These are phyloP conservation scores for Sussaba pulchella DNA, from an alignment of 2,888 invertebrate genomes.

Conservation along the genomic window DNA sequence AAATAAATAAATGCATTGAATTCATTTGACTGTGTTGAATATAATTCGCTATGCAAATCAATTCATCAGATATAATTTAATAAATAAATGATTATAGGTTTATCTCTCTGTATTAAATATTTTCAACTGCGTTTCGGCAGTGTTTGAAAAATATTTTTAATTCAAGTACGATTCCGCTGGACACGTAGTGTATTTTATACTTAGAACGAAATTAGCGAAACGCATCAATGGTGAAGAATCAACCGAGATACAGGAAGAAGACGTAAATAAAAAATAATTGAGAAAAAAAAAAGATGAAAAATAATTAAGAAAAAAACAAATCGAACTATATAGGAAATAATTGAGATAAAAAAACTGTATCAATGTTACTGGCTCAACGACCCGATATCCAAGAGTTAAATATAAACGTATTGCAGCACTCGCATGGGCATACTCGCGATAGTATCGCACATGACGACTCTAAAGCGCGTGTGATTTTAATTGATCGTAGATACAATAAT, in stretches of 20 bases:
- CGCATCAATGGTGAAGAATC: neutral
- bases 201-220: neutral
- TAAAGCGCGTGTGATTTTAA: neutral
- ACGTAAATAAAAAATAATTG: slow-evolving; percentile 9
- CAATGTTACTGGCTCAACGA: slow-evolving; percentile 2
- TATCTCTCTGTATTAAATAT: too few relatives aligned
- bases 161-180: neutral
- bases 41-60: too few relatives aligned
- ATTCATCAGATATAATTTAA: too few relatives aligned
- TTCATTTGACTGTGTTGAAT: too few relatives aligned
- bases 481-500: neutral
- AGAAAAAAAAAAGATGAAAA: neutral
- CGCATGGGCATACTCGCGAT: slow-evolving; percentile 6
- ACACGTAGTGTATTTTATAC: neutral
- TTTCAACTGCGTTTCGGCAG: neutral
- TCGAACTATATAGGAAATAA: too few relatives aligned
- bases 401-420: neutral
- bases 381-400: neutral
- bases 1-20: too few relatives aligned
- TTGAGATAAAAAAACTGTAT: neutral
- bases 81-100: neutral
- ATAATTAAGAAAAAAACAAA: too few relatives aligned
- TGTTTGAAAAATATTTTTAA: neutral
- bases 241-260: neutral
- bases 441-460: neutral